Evolutionary conservation across 2,113 vertebrate species (phyloP), one percentile per base, ranked within the genome.

Genomic region (Accipiter cooperii): DNA sequence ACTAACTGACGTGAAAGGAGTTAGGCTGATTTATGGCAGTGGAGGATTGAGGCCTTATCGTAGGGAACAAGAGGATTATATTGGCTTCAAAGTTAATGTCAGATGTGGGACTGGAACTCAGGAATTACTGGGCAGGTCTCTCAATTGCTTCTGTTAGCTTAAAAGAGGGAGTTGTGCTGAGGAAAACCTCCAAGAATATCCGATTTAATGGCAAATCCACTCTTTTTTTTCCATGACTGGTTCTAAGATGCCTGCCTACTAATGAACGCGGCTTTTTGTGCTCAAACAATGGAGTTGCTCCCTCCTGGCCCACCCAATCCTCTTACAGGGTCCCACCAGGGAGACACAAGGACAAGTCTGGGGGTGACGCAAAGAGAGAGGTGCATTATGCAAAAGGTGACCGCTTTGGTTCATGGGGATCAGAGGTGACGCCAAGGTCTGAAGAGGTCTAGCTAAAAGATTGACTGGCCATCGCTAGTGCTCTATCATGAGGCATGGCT

Each of bases 191-290:
- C 75, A 74, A 66, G 93, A 96, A 96, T 90, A 97, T 96, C 96
- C 46, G 68, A 96, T 97, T 97, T 97, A 94, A 93, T 71, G 57
- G 89, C 91, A 97, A 97, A 97, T 95, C 93, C 84, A 89, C 49
- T 82, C 22, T 76, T 76, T 87, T 89, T 91, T 84, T 80, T 46
- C 57, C 81, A 87, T 11, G 9, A 51, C 83, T 87, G 57, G 42
- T 76, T 91, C 83, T 93, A 17, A 91, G 82, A 77, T 66, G 91
- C 84, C 63, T 95, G 87, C 69, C 63, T 94, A 2, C 46, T 92
- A 91, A 97, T 93, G 90, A 96, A 80, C 8, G 0, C 2, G 1
- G 80, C 75, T 96, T 95, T 96, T 94, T 96, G 88, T 94, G 85
- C 52, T 92, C 87, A 77, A 26, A 92, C 71, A 95, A 93, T 74